phyloP scores from a whole-genome alignment of 2,888 invertebrate genomes.

The Julus scanicus region DNA sequence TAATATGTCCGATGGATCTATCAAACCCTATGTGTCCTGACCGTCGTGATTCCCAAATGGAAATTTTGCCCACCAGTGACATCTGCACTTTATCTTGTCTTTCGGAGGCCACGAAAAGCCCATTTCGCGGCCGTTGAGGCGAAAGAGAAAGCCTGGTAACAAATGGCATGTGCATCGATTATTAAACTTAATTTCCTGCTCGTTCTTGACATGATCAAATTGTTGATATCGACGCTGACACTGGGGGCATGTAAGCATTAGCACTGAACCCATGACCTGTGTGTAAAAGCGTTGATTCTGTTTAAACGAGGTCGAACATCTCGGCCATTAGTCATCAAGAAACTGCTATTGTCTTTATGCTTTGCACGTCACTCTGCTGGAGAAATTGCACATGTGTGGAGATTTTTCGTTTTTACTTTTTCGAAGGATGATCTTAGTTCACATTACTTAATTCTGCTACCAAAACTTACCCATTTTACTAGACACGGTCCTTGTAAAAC shows the following conservation, averaged over 20 bases:
- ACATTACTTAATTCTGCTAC: no score
- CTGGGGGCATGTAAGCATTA: slow-evolving; percentile 19
- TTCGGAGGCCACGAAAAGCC: slow-evolving; percentile 11
- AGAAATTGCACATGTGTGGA: no score
- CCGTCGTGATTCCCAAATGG: slow-evolving; percentile 2
- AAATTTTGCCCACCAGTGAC: slow-evolving; percentile 2
- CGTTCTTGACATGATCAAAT: slow-evolving; percentile 19
- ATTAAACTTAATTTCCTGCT: slow-evolving; percentile 19
- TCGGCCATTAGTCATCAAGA: slow-evolving; percentile 19
- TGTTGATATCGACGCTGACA: slow-evolving; percentile 11
- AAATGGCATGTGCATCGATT: slow-evolving; percentile 19
- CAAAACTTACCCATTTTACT: no score
- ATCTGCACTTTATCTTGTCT: slow-evolving; percentile 19
- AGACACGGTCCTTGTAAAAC: no score
- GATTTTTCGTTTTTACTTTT: no score
- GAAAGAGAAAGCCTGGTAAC: not conserved
- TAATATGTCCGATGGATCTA: slow-evolving; percentile 10
- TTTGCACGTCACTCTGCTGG: not conserved
- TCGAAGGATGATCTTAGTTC: not conserved
- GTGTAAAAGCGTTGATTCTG: slow-evolving; percentile 11
- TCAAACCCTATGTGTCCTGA: slow-evolving; percentile 19
- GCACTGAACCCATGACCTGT: not conserved
- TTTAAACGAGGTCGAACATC: slow-evolving; percentile 10
- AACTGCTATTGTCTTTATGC: slow-evolving; percentile 9
- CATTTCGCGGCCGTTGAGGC: slow-evolving; percentile 19